A percentile compares a stretch with the other conserved stretches of the same genome.
phyloP scores from a whole-genome alignment of 1,140 invertebrate genomes.

The Nylanderia fulva region DNA sequence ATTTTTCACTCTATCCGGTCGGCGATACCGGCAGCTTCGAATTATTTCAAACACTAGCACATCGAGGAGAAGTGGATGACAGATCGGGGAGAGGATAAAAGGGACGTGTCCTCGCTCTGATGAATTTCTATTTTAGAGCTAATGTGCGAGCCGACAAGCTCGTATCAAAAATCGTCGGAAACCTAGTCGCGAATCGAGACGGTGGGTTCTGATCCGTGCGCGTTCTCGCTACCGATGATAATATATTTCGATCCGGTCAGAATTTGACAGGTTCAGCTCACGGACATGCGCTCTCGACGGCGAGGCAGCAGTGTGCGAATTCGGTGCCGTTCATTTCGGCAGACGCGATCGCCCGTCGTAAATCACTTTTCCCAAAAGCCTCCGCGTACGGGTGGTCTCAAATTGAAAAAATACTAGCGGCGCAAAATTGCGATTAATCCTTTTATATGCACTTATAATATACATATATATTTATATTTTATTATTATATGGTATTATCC shows the following conservation, averaged over 20 bases:
- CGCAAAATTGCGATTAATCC: background rate
- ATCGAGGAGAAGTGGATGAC: background rate
- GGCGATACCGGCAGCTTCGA: background rate
- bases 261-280: constrained; percentile 7
- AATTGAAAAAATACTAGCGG: constrained; percentile 1
- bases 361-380: constrained; percentile 43
- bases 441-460: background rate
- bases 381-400: constrained; percentile 18
- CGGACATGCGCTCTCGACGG: background rate
- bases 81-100: background rate
- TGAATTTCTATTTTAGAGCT: constrained; percentile 11
- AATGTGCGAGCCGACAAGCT: background rate
- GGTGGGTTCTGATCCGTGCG: background rate
- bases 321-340: constrained; percentile 13
- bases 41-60: background rate
- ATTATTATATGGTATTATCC: too few species aligned
- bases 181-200: background rate
- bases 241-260: background rate
- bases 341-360: constrained; percentile 4
- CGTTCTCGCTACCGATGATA: background rate
- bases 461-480: background rate
- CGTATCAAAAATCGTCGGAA: background rate
- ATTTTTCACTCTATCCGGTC: constrained; percentile 25
- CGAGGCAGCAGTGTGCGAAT: constrained; percentile 20
- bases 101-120: background rate